These are phyloP conservation scores for Enteromius unitaeniatus DNA, from an alignment of 2,797 vertebrate species.

Conservation along the genomic window DNA sequence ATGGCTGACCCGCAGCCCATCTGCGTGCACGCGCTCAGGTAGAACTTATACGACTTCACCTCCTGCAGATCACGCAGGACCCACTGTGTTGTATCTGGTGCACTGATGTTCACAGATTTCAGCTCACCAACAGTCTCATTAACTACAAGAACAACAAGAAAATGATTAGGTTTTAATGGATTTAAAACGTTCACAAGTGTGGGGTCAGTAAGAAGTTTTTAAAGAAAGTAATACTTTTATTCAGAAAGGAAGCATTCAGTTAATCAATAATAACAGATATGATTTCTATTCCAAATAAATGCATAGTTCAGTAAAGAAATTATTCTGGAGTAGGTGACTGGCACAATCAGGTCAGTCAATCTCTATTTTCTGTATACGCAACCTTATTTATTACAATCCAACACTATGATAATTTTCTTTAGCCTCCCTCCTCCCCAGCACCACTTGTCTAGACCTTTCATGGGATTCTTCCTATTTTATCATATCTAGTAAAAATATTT, in stretches of 20 bases:
- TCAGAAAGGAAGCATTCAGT: not conserved
- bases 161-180: constrained; percentile 4
- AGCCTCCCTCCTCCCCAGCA: not conserved
- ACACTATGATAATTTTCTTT: not conserved
- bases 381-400: not conserved
- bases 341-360: not conserved
- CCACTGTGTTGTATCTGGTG: constrained; percentile 80
- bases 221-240: not conserved
- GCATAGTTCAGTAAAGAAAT: not conserved
- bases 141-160: constrained; percentile 76
- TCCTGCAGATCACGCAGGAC: constrained; percentile 76
- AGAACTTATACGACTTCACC: constrained; percentile 87
- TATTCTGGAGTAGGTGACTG: not conserved
- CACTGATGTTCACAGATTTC: constrained; percentile 78
- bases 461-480: not conserved
- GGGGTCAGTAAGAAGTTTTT: not conserved
- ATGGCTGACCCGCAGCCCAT: constrained; percentile 85
- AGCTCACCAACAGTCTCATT: constrained; percentile 85
- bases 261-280: not conserved
- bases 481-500: not conserved
- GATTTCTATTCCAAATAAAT: not conserved
- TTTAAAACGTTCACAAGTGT: not conserved
- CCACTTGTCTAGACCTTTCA: not conserved
- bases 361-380: not conserved
- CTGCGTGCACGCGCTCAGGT: constrained; percentile 87